phyloP scores from a whole-genome alignment of 1,140 invertebrate species.

The Triops longicaudatus region DNA sequence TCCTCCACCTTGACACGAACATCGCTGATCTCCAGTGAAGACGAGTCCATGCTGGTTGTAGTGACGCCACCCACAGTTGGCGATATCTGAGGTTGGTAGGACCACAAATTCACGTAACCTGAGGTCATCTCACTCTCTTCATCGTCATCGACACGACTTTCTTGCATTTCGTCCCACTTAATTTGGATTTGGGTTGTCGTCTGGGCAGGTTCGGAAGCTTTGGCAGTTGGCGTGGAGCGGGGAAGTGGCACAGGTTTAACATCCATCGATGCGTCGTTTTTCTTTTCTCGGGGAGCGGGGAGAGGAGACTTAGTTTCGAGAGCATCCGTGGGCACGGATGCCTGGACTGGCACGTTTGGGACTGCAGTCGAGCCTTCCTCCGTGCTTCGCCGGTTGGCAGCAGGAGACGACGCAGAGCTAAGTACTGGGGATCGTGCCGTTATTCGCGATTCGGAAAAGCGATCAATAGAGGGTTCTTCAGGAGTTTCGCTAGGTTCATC shows the following conservation, averaged over 20 bases:
- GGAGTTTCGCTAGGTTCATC: constrained; percentile 1
- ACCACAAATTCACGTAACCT: not conserved
- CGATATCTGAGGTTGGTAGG: not conserved
- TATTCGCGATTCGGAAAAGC: constrained; percentile 13
- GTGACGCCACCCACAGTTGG: not conserved
- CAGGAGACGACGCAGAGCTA: not conserved
- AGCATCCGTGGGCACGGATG: not conserved
- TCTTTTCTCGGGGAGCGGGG: not conserved
- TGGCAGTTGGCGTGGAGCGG: not conserved
- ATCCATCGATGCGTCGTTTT: not conserved
- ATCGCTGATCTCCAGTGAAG: no score
- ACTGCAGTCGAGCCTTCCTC: constrained; percentile 4
- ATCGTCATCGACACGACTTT: not conserved
- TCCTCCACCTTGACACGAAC: no score
- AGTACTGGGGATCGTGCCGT: not conserved
- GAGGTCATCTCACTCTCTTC: not conserved
- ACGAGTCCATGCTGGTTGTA: no score
- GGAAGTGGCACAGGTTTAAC: not conserved
- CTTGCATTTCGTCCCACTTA: not conserved
- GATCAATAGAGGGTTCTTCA: not conserved
- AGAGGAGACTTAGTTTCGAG: not conserved
- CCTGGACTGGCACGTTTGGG: constrained; percentile 9
- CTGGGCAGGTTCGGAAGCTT: not conserved
- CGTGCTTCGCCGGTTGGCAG: not conserved
- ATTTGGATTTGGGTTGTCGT: not conserved